These are phyloP conservation scores for Poeciliopsis retropinna DNA, from an alignment of 2,113 vertebrate genomes.

Conservation along the genomic window DNA sequence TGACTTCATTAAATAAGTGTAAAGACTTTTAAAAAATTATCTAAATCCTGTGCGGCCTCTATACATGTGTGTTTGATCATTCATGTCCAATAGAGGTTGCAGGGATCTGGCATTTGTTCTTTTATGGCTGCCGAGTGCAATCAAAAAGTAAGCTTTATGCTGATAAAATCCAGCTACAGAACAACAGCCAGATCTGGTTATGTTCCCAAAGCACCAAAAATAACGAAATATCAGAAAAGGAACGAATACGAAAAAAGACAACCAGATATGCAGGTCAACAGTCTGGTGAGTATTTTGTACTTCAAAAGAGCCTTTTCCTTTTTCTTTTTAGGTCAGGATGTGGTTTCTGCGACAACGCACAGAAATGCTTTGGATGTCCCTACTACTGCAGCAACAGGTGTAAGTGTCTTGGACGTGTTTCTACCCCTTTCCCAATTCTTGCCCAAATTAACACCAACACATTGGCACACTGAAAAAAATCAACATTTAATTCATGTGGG, in stretches of 20 bases:
- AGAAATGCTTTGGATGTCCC: slow-evolving; percentile 43
- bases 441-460: not conserved
- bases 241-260: slow-evolving; percentile 8
- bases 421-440: not conserved
- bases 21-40: slow-evolving; percentile 46
- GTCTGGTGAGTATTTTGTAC: slow-evolving; percentile 3
- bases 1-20: slow-evolving; percentile 52
- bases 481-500: not conserved
- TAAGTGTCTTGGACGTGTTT: slow-evolving; percentile 53
- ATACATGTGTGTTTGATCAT: slow-evolving; percentile 32
- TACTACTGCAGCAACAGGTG: slow-evolving; percentile 55
- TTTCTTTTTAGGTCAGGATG: slow-evolving; percentile 61
- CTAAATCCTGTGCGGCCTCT: slow-evolving; percentile 22
- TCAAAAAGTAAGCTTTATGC: slow-evolving; percentile 26
- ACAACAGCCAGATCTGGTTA: slow-evolving; percentile 16
- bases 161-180: slow-evolving; percentile 45
- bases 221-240: slow-evolving; percentile 16
- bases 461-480: not conserved
- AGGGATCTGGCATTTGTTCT: slow-evolving; percentile 28
- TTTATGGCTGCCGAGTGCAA: slow-evolving; percentile 29
- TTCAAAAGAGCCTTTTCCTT: slow-evolving; percentile 22
- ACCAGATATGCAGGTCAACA: not conserved
- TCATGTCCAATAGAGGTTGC: slow-evolving; percentile 24
- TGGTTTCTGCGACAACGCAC: slow-evolving; percentile 57
- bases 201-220: slow-evolving; percentile 20